Evolutionary conservation across 2,797 vertebrate species (phyloP).

Genomic region (Cichlasoma orientale): DNA sequence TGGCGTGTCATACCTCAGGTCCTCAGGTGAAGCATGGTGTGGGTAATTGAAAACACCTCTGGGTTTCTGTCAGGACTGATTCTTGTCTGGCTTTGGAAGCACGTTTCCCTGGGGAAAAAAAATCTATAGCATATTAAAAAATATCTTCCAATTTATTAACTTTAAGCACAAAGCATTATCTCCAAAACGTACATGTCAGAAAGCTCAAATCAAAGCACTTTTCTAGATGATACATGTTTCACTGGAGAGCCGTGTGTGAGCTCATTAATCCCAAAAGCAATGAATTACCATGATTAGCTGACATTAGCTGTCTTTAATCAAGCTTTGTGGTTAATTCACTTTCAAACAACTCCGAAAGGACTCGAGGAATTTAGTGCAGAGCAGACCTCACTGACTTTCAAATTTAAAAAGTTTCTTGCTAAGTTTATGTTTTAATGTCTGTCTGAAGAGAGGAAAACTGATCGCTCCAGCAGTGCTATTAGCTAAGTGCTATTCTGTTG

Average conservation of each 20-base stretch:
- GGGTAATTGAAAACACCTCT: not conserved
- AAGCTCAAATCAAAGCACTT: slow-evolving; percentile 28
- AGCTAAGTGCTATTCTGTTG: not conserved
- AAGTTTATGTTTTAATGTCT: not conserved
- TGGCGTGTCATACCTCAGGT: slow-evolving; percentile 31
- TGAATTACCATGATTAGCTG: slow-evolving; percentile 43
- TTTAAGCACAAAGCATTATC: slow-evolving; percentile 2
- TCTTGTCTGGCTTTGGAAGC: not conserved
- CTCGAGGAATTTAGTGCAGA: not conserved
- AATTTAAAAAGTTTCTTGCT: not conserved
- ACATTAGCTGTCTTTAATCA: slow-evolving; percentile 45
- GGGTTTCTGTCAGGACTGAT: not conserved
- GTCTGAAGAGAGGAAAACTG: not conserved
- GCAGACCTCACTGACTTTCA: slow-evolving; percentile 22
- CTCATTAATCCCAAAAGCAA: slow-evolving; percentile 51
- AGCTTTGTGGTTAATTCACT: slow-evolving; percentile 32
- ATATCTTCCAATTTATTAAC: slow-evolving; percentile 4
- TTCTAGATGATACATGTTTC: slow-evolving; percentile 4
- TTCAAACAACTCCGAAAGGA: slow-evolving; percentile 34
- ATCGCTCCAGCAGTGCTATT: not conserved
- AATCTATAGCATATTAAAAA: not conserved
- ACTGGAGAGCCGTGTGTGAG: not conserved
- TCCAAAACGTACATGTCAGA: slow-evolving; percentile 2
- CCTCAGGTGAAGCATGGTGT: not conserved
- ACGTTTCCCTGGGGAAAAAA: not conserved